Evolutionary conservation across 1,140 invertebrate species (phyloP), one percentile per base, ranked within the genome.

Genomic region (Coboldia fuscipes): DNA sequence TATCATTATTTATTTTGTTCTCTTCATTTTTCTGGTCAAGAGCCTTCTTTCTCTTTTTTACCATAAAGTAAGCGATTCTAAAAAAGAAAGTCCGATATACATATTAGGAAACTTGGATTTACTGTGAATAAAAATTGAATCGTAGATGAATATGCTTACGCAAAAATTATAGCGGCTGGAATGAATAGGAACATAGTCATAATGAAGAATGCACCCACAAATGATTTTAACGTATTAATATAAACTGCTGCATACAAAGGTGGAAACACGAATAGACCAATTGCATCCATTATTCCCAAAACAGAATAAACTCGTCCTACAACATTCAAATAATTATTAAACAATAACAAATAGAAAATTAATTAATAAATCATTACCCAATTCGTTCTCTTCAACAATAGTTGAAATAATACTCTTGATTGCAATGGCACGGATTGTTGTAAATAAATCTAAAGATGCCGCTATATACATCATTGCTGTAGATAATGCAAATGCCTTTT

Each of bases 221-320:
- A 54, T 8, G 41, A 31, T 3, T 53, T 47, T 0, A 53, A 42
- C 1, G 50, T 50, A 20, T 28, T 41, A 8, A 44, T 35, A 32
- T 55, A 55, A 4, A 55, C 45, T 9, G 35, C 36, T 39, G 47
- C 49, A 16, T 42, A 55, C 10, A 55, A 42, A 14, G 48, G 44
- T 15, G 50, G 46, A 34, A 55, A 54, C 6, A 55, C 48, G 14
- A 55, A 50, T 14, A 45, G 42, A 5, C 39, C 47, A 27, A 53
- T 44, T 3, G 48, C 47, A 29, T 55, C 51, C 19, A 47, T 47
- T 5, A 55, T 51, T 4, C 51, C 51, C 20, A 55, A 50, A 7
- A 55, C 44, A 1, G 51, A 48, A 37, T 51, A 55, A 46, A 54
- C 50, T 44, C 52, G 51, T 20, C 52, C 52, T 54, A n/a, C 9